Percentiles rank a stretch among this genome's conserved stretches.
Conservation (phyloP, 1,140 invertebrate species). For the Atta colombica region DNA sequence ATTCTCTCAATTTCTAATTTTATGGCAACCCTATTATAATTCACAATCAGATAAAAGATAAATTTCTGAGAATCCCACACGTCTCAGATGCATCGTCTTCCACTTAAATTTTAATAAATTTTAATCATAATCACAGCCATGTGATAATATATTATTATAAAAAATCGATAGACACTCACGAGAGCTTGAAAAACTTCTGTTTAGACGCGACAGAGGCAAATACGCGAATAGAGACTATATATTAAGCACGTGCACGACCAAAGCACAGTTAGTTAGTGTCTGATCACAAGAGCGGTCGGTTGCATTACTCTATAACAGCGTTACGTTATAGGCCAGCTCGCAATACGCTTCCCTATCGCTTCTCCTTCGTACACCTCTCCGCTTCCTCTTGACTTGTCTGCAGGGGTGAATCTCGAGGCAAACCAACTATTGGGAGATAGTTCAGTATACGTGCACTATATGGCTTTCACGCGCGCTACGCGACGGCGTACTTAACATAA, state of each 20-base stretch:
- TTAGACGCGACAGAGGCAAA: background rate
- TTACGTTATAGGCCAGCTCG: slow-evolving; percentile 75
- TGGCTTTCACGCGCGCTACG: slow-evolving; percentile 50
- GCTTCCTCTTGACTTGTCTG: slow-evolving; percentile 42
- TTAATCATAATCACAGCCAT: background rate
- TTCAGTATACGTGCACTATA: slow-evolving; percentile 52
- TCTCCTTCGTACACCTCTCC: background rate
- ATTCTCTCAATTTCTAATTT: no score
- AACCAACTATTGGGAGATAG: slow-evolving; percentile 58
- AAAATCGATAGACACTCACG: background rate
- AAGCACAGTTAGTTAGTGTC: slow-evolving; percentile 72
- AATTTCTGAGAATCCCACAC: background rate
- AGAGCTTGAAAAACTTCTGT: slow-evolving; percentile 2
- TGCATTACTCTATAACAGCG: slow-evolving; percentile 69
- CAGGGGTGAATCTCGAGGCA: slow-evolving; percentile 67
- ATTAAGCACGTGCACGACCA: slow-evolving; percentile 25
- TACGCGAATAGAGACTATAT: slow-evolving; percentile 6
- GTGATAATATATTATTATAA: background rate
- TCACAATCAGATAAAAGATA: background rate
- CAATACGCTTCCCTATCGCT: slow-evolving; percentile 64
- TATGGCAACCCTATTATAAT: no score
- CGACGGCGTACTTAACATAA: slow-evolving; percentile 74
- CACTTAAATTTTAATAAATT: background rate
- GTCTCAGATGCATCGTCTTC: background rate
- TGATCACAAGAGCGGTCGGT: slow-evolving; percentile 72